These are phyloP conservation scores for Thalassoma bifasciatum DNA, from an alignment of 2,113 vertebrate genomes.

Conservation along the genomic window DNA sequence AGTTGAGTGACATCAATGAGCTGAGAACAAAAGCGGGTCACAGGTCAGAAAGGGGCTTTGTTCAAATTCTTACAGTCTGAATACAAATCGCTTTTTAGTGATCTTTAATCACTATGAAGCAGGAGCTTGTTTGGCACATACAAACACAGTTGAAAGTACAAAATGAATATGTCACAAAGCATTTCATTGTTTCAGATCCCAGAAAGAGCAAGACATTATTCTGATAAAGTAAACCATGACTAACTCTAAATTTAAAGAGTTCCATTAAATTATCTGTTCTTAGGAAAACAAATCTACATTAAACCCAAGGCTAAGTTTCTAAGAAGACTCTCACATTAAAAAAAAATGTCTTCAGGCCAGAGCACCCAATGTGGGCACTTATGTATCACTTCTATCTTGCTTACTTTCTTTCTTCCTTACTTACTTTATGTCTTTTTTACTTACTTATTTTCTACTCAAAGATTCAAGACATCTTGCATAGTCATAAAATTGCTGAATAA, in stretches of 20 bases:
- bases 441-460: too few relatives aligned
- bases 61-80: constrained; percentile 9
- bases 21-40: constrained; percentile 31
- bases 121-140: constrained; percentile 9
- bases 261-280: background rate
- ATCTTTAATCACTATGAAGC: constrained; percentile 22
- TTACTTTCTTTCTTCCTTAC: too few relatives aligned
- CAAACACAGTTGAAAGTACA: constrained; percentile 6
- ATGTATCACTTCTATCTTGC: too few relatives aligned
- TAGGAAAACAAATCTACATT: background rate
- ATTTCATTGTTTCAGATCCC: constrained; percentile 25
- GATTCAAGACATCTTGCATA: too few relatives aligned
- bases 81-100: constrained; percentile 26
- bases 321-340: background rate
- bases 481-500: too few relatives aligned
- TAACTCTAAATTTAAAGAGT: background rate
- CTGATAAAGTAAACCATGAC: background rate
- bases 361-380: too few relatives aligned
- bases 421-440: too few relatives aligned
- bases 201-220: background rate
- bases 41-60: constrained; percentile 45
- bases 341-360: background rate
- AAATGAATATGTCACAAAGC: constrained; percentile 19
- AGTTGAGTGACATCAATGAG: constrained; percentile 38
- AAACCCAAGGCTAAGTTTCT: background rate